A percentile compares a stretch with the other conserved stretches of the same genome.
Evolutionary conservation across 35 echinoderm and acorn worm genomes (phyloP).

Genomic region (Apostichopus parvimensis): DNA sequence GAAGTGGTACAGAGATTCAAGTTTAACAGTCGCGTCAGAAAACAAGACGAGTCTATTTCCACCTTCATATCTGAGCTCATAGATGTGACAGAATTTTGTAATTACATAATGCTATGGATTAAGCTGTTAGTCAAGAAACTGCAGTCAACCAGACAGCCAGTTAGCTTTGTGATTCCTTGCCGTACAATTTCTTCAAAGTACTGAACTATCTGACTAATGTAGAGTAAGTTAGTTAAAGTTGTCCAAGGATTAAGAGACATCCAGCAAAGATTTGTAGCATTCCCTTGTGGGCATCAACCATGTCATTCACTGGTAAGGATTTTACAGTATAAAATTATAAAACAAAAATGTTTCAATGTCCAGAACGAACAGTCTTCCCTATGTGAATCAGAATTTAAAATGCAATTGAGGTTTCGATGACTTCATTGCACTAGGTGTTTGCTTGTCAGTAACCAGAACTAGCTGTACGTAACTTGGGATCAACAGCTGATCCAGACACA

Average conservation of each 20-base stretch:
- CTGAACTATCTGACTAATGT: neutral
- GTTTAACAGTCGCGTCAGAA: slow-evolving; percentile 59
- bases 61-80: slow-evolving; percentile 60
- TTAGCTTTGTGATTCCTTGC: neutral
- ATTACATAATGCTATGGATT: slow-evolving; percentile 55
- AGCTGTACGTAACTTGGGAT: too few relatives aligned
- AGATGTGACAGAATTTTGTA: slow-evolving; percentile 34
- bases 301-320: too few relatives aligned
- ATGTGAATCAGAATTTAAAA: too few relatives aligned
- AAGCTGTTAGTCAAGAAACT: slow-evolving; percentile 55
- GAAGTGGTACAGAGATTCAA: slow-evolving; percentile 66
- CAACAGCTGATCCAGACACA: too few relatives aligned
- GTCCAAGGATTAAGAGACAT: neutral
- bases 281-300: too few relatives aligned
- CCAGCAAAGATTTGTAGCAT: neutral
- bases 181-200: neutral
- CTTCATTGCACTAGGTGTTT: too few relatives aligned
- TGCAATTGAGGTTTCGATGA: too few relatives aligned
- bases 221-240: neutral
- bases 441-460: too few relatives aligned
- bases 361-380: too few relatives aligned
- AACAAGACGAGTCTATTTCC: slow-evolving; percentile 46
- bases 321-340: neutral
- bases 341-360: neutral
- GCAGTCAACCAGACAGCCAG: slow-evolving; percentile 25